Evolutionary conservation across 2,113 vertebrate species (phyloP).

Genomic region (Choloepus hoffmanni): DNA sequence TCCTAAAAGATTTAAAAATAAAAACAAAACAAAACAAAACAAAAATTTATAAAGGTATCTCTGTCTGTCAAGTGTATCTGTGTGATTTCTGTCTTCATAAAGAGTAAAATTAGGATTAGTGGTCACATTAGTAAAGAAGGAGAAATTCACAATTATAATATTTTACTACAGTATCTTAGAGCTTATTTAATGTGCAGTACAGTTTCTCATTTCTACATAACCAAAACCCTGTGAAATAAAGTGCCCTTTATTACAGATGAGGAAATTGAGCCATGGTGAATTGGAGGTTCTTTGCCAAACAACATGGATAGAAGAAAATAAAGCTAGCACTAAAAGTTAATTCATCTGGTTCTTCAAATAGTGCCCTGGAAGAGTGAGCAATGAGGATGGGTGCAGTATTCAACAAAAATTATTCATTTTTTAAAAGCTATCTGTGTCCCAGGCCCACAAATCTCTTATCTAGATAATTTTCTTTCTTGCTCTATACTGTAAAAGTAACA

Average conservation of each 20-base stretch:
- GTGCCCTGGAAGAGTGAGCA: not conserved
- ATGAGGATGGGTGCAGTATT: accelerated
- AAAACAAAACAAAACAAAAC: no score
- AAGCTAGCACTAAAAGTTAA: not conserved
- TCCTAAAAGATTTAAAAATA: not conserved
- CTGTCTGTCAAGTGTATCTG: not conserved
- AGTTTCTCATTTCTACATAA: not conserved
- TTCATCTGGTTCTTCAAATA: not conserved
- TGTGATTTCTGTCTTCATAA: constrained; percentile 15
- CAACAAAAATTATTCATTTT: not conserved
- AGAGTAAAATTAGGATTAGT: constrained; percentile 17
- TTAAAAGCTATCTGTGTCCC: not conserved
- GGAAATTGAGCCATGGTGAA: not conserved
- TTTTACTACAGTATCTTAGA: not conserved
- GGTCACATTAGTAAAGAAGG: not conserved
- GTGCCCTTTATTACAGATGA: not conserved
- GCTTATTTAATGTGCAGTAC: not conserved
- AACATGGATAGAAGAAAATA: not conserved
- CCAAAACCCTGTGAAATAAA: not conserved
- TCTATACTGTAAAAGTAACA: not conserved
- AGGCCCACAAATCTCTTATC: not conserved
- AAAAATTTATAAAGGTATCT: not conserved
- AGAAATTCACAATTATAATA: not conserved
- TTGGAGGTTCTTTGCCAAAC: not conserved
- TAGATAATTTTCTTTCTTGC: not conserved